These are phyloP conservation scores for Rhineura floridana DNA, from an alignment of 2,113 vertebrate genomes.

Conservation along the genomic window DNA sequence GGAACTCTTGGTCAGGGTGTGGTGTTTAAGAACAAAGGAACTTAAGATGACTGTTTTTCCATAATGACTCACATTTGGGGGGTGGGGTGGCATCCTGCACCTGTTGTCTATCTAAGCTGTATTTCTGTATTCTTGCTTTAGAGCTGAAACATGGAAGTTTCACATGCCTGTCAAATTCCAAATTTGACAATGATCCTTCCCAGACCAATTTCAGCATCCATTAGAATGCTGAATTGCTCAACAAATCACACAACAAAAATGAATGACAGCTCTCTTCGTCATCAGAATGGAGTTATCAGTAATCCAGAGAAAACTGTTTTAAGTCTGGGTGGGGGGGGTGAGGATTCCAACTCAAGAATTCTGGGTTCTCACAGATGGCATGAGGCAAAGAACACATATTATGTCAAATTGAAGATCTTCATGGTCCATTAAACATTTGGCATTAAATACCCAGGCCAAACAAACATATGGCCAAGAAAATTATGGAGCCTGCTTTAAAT, in stretches of 20 bases:
- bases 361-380: too few relatives aligned
- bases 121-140: neutral
- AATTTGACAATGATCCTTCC: neutral
- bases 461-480: too few relatives aligned
- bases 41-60: neutral
- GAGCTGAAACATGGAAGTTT: neutral
- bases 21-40: slow-evolving; percentile 1
- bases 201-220: neutral
- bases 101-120: neutral
- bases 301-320: neutral
- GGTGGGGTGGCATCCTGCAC: neutral
- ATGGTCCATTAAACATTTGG: too few relatives aligned
- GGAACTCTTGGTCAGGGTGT: neutral
- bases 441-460: too few relatives aligned
- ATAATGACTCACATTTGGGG: neutral
- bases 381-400: too few relatives aligned
- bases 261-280: neutral
- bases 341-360: too few relatives aligned
- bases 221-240: neutral
- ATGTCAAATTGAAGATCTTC: too few relatives aligned
- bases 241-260: neutral
- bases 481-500: too few relatives aligned
- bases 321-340: neutral
- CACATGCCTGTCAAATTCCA: neutral
- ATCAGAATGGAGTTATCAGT: too few relatives aligned